Base-by-base conservation (phyloP, 1,140 invertebrate genomes). In the Drosophila navojoa region DNA sequence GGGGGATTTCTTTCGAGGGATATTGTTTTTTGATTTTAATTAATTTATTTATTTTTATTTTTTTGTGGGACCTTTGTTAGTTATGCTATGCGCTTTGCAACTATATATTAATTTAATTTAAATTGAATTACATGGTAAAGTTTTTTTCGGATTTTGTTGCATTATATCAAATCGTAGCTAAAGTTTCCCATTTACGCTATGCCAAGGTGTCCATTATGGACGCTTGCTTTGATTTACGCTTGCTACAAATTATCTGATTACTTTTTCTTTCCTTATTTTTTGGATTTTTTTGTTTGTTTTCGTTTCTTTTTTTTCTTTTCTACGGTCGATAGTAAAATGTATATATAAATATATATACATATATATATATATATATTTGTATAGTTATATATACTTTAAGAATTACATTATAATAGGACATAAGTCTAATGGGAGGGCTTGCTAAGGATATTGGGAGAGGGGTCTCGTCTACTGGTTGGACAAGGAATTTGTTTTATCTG, bases 41-140 rank as follows among this genome's bases (percentile, higher is more conserved):
- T 35, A 9, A 35, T 35, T 22, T 2, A 22, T 9, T 35, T 35
- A 3, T 38, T 11, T 40, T 22, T 38, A 4, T 38, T 38, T 38
- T 38, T 38, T 40, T 22, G 45, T 32, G 13, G 64, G 59, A 49
- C 49, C 40, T 50, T 60, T 78, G 63, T 85, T 77, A 82, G 79
- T 87, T 86, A 77, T 87, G 76, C 79, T 86, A 81, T 86, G 74
- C 77, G 79, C 71, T 79, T 86, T 87, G 82, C 82, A 87, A 87
- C 82, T 87, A 87, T 87, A 87, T 79, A 79, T 87, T 89, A 79
- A 89, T 87, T 86, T 86, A 84, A 89, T 87, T 87, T 87, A 87
- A 86, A 82, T 89, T 87, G 82, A 87, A 87, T 87, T 87, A 87
- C 84, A 87, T 62, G 52, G 79, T 76, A 77, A 79, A 47, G 62